Conservation (phyloP, 2,797 vertebrate genomes). For the Anas georgica region DNA sequence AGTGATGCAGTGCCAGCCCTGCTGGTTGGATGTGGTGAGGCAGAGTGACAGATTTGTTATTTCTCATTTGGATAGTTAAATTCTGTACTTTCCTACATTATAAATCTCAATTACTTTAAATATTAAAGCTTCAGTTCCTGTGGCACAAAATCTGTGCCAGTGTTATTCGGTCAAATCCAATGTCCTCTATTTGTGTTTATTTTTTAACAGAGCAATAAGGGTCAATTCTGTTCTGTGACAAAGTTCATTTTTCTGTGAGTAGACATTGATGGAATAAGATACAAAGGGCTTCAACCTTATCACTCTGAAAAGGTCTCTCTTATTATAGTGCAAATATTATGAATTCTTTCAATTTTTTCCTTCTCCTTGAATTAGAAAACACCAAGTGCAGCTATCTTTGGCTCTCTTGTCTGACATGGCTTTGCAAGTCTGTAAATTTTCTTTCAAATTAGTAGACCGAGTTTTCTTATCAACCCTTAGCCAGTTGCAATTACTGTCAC, state of each 20-base stretch:
- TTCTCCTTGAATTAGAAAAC: background rate
- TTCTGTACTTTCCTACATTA: background rate
- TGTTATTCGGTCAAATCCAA: background rate
- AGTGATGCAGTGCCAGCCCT: background rate
- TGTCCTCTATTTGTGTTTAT: slow-evolving; percentile 16
- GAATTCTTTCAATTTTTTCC: background rate
- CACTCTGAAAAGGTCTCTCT: background rate
- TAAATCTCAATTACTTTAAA: background rate
- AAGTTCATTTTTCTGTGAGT: background rate
- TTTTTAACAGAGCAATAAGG: background rate
- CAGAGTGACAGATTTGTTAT: background rate
- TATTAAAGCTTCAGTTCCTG: background rate
- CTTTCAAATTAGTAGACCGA: slow-evolving; percentile 24
- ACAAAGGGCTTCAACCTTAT: background rate
- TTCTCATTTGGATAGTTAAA: background rate
- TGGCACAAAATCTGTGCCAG: background rate
- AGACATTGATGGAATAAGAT: background rate
- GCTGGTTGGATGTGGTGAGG: rapidly evolving
- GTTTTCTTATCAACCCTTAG: slow-evolving; percentile 47
- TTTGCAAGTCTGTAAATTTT: slow-evolving; percentile 22
- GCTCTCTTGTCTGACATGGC: background rate
- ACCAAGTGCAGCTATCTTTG: background rate
- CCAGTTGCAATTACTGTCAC: slow-evolving; percentile 40
- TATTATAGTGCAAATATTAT: background rate
- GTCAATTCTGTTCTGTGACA: background rate